These are phyloP conservation scores for Cinara cedri DNA, from an alignment of 2,888 invertebrate species.

Conservation along the genomic window DNA sequence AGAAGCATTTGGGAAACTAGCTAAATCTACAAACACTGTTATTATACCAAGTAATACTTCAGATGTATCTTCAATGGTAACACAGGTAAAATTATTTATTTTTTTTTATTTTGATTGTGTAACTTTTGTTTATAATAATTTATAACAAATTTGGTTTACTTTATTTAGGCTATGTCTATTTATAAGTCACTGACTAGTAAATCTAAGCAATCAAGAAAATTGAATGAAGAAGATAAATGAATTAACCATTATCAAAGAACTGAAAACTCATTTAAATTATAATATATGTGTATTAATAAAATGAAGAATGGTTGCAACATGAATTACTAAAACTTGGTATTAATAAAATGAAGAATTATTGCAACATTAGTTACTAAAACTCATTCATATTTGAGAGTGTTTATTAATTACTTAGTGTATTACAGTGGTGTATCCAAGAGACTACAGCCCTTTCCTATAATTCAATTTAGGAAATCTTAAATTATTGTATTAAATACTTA, in stretches of 20 bases:
- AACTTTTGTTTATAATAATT: background rate
- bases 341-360: background rate
- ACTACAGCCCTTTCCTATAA: too few species aligned
- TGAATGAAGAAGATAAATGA: slow-evolving; percentile 40
- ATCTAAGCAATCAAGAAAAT: slow-evolving; percentile 21
- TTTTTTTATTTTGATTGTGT: background rate
- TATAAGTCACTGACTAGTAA: slow-evolving; percentile 36
- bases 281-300: background rate
- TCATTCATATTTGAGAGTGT: slow-evolving; percentile 10
- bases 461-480: too few species aligned
- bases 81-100: slow-evolving; percentile 69
- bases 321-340: background rate
- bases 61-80: slow-evolving; percentile 78
- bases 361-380: slow-evolving; percentile 13
- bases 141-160: background rate
- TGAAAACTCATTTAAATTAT: slow-evolving; percentile 16
- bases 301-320: background rate
- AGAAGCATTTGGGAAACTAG: slow-evolving; percentile 88
- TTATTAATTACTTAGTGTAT: slow-evolving; percentile 24
- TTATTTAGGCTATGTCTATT: slow-evolving; percentile 50
- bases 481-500: too few species aligned
- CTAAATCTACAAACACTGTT: slow-evolving; percentile 91
- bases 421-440: too few species aligned
- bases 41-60: slow-evolving; percentile 91
- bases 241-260: slow-evolving; percentile 8